These are phyloP conservation scores for Periophthalmus modestus DNA, from an alignment of 2,113 vertebrate species.

Conservation along the genomic window DNA sequence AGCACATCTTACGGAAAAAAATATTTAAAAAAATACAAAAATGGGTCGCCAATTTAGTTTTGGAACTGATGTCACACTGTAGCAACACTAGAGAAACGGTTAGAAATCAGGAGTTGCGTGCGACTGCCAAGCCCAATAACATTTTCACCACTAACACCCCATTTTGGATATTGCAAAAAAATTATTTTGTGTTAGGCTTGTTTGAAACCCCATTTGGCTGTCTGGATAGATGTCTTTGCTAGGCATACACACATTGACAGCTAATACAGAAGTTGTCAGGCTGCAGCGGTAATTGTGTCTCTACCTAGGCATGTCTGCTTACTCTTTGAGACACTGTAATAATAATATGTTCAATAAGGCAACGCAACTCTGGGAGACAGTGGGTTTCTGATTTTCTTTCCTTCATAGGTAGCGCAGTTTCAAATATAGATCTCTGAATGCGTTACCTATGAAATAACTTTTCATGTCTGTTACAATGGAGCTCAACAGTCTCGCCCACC, in stretches of 20 bases:
- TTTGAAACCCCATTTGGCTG: constrained; percentile 4
- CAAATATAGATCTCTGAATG: neutral
- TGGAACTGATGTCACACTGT: constrained; percentile 19
- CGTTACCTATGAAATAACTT: neutral
- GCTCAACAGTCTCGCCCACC: neutral
- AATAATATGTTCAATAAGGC: constrained; percentile 47
- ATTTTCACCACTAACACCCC: neutral
- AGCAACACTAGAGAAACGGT: constrained; percentile 12
- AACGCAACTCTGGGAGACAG: constrained; percentile 16
- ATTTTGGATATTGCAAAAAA: constrained; percentile 4
- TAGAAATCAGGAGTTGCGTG: too few relatives aligned
- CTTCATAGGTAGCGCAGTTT: neutral
- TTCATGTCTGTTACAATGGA: neutral
- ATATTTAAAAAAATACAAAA: neutral
- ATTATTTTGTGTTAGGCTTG: neutral
- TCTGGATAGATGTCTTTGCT: neutral
- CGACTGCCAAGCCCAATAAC: neutral
- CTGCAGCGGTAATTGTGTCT: constrained; percentile 1
- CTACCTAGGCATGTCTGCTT: neutral
- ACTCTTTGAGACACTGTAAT: neutral
- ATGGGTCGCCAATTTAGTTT: constrained; percentile 22
- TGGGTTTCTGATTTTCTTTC: neutral
- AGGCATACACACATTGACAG: neutral
- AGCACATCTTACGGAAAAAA: neutral
- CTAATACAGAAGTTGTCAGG: constrained; percentile 7